Evolutionary conservation across 2,113 vertebrate species (phyloP).

Genomic region (Chroicocephalus ridibundus): DNA sequence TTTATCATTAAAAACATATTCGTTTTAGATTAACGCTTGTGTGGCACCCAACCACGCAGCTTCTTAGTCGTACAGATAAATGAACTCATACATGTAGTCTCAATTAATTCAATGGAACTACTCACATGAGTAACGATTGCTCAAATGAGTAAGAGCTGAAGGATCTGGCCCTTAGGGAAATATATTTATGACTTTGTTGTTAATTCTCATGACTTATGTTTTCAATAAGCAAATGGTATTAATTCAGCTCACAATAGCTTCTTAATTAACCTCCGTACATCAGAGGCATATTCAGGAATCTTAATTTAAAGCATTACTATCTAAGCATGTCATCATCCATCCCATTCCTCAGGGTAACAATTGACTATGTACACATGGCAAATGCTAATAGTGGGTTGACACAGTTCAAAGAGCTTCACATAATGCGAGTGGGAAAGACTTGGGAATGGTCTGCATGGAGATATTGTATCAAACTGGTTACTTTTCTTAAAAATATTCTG

Average conservation of each 20-base stretch:
- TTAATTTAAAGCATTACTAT: slow-evolving; percentile 69
- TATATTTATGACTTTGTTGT: slow-evolving; percentile 65
- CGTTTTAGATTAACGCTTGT: slow-evolving; percentile 12
- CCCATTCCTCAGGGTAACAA: slow-evolving; percentile 54
- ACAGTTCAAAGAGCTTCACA: slow-evolving; percentile 45
- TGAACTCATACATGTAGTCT: slow-evolving; percentile 20
- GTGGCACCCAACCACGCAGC: neutral
- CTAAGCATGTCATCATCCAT: slow-evolving; percentile 55
- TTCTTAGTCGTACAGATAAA: neutral
- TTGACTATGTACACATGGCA: slow-evolving; percentile 48
- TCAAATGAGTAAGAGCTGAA: slow-evolving; percentile 27
- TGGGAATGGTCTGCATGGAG: neutral
- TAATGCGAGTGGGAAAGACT: slow-evolving; percentile 12
- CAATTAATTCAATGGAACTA: slow-evolving; percentile 34
- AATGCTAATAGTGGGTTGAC: neutral
- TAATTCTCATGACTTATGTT: slow-evolving; percentile 63
- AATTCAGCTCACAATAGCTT: slow-evolving; percentile 67
- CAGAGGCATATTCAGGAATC: slow-evolving; percentile 57
- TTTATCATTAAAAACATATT: slow-evolving; percentile 60
- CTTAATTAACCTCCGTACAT: slow-evolving; percentile 67
- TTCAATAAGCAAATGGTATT: slow-evolving; percentile 69
- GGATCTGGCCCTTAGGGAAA: slow-evolving; percentile 45
- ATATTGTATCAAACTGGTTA: neutral
- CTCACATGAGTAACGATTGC: slow-evolving; percentile 3
- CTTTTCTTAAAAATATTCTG: neutral